A percentile compares a stretch with the other conserved stretches of the same genome.
phyloP scores from a whole-genome alignment of 2,113 vertebrate genomes.

The Philantomba maxwellii region DNA sequence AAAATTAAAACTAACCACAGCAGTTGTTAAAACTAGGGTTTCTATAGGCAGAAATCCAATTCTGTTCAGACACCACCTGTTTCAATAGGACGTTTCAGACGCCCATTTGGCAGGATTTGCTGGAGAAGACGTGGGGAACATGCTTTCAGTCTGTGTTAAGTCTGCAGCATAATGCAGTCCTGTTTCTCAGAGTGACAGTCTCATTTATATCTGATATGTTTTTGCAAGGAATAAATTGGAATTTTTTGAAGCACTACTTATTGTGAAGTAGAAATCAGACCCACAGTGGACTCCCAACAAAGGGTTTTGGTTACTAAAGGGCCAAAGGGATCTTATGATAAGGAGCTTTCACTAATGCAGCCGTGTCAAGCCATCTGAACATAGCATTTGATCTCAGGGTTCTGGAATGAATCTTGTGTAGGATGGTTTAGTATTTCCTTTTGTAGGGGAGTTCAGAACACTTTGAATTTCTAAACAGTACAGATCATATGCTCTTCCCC shows the following conservation, averaged over 20 bases:
- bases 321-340: neutral
- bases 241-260: conserved; percentile 33
- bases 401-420: neutral
- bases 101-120: conserved; percentile 53
- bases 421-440: neutral
- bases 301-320: conserved; percentile 5
- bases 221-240: conserved; percentile 49
- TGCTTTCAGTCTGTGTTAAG: conserved; percentile 55
- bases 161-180: conserved; percentile 42
- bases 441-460: neutral
- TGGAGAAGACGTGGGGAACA: conserved; percentile 38
- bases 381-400: neutral
- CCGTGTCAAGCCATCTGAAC: neutral
- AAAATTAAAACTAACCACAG: conserved; percentile 58
- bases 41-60: conserved; percentile 53
- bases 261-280: conserved; percentile 24
- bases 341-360: neutral
- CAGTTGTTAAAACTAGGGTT: conserved; percentile 63
- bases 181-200: conserved; percentile 36
- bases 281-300: neutral
- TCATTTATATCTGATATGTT: conserved; percentile 25
- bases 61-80: conserved; percentile 57
- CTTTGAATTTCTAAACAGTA: neutral
- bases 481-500: neutral
- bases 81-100: conserved; percentile 55